Base-by-base conservation (phyloP, 2,113 vertebrate species). In the Deroptyus accipitrinus region DNA sequence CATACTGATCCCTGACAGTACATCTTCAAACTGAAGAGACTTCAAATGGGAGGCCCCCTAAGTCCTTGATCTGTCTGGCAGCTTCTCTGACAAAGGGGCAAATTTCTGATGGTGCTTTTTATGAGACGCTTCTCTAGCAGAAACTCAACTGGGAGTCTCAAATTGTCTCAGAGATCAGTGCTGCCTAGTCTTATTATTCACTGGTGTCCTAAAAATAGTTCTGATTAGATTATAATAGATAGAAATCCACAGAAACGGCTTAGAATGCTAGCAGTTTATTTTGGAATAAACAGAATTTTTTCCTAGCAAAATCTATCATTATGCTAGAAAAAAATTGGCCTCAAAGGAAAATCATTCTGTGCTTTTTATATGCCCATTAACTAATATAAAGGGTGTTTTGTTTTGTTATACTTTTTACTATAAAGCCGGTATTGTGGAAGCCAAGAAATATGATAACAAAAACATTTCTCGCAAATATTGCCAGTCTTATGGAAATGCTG, bases 51-150 rank as follows among this genome's bases (percentile, higher is more conserved):
- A 93, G 86, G n/a, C 73, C 74, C 86, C 82, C 49, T 22, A 69
- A 79, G 52, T 57, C 96, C 94, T 96, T 96, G 90, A 96, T 93
- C 90, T 94, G 73, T 37, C 83, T 94, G 83, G 69, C 92, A 96
- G 92, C 77, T 78, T 88, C 74, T 57, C 57, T 25, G 89, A 96
- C 88, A 94, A 95, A 91, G 91, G 74, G 89, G 77, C 70, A 82
- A 73, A 92, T 94, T 57, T 54, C 82, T 83, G 90, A 91, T 77
- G 59, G 84, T 66, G 73, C 73, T 94, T 93, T 94, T 95, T 94
- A 64, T 86, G 73, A 84, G 35, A 64, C 1, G 0, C 22, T 55
- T 94, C 69, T 79, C 57, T 3, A 51, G 80, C 69, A 89, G 52
- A 68, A 75, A 72, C 66, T 80, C 57, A 0, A 63, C 44, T 86